Percentiles rank a stretch among this genome's conserved stretches.
Conservation (phyloP, 2,797 vertebrate species). For the Kryptolebias ocellatus region DNA sequence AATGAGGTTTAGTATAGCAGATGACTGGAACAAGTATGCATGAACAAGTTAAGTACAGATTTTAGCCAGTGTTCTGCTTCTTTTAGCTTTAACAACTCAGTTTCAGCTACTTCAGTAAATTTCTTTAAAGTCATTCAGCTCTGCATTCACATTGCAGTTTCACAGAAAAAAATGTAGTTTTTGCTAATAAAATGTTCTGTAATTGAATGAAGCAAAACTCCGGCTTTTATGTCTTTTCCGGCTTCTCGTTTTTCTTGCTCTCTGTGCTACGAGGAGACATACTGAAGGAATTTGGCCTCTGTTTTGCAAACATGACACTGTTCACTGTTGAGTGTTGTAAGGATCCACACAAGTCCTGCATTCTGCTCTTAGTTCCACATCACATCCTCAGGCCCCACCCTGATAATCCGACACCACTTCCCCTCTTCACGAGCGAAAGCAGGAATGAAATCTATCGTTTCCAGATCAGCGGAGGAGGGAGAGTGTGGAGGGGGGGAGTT, state of each 20-base stretch:
- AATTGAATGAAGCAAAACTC: not conserved
- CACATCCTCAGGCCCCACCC: slow-evolving; percentile 44
- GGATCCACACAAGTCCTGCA: slow-evolving; percentile 42
- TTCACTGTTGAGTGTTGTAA: slow-evolving; percentile 10
- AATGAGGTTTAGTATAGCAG: slow-evolving; percentile 5
- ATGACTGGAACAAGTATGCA: slow-evolving; percentile 18
- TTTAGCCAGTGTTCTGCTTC: too few relatives aligned
- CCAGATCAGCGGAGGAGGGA: slow-evolving; percentile 70
- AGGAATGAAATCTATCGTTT: slow-evolving; percentile 77
- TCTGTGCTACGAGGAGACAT: not conserved
- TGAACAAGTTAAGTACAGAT: not conserved
- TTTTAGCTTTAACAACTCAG: too few relatives aligned
- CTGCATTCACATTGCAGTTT: too few relatives aligned
- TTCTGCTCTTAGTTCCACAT: slow-evolving; percentile 57
- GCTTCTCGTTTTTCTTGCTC: not conserved
- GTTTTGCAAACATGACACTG: slow-evolving; percentile 7
- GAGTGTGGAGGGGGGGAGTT: slow-evolving; percentile 1
- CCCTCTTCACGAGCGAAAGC: slow-evolving; percentile 56
- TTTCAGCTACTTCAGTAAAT: too few relatives aligned
- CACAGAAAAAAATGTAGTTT: too few relatives aligned
- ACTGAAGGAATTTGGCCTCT: not conserved
- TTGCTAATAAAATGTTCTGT: too few relatives aligned
- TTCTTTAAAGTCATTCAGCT: too few relatives aligned
- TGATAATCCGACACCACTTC: slow-evolving; percentile 67
- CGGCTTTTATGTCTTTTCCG: not conserved